Evolutionary conservation across 2,888 invertebrate genomes (phyloP), one percentile per base, ranked within the genome.

Genomic region (Muschampia plurimacula): DNA sequence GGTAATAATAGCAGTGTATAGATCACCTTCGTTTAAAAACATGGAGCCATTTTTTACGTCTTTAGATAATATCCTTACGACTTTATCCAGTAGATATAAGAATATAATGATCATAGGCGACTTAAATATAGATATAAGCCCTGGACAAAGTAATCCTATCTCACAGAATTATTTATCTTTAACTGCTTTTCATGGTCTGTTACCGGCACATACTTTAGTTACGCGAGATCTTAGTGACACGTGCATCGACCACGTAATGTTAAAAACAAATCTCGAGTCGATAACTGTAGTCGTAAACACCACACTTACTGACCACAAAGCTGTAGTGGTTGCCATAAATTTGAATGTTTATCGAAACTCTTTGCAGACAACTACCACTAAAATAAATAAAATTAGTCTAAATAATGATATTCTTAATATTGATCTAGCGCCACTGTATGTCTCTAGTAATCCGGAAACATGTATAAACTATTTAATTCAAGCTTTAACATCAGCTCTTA

Each of bases 21-120:
- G 59, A 60, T 60, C 59, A 2, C 59, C 59, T 12, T 60, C 59
- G 7, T 60, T 28, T 60, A 60, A 32, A 60, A 2, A 36, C 10
- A 36, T 60, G 8, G 55, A 22, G 7, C 22, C 55, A 22, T 55
- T 55, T 7, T 15, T 22, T 22, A 15, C 9, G 22, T 55, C 22
- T 22, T 22, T 55, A 22, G 32, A 60, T 13, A 15, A 12, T 32
- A 32, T 32, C 10, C 10, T 36, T 10, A 60, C 32, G 12, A 28
- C 59, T 13, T 32, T 60, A 55, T 15, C 55, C 5, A 15, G 5
- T 22, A 49, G n/a, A 6, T 55, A 55, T 55, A 55, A 55, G 22
- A 55, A 60, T 60, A 60, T 60, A 12, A 60, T 60, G 36, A 32
- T 60, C 12, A 32, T 36, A 32, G 59, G 59, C 8, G 59, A 60